phyloP scores from a whole-genome alignment of 2,797 vertebrate genomes.

The Smutsia gigantea region DNA sequence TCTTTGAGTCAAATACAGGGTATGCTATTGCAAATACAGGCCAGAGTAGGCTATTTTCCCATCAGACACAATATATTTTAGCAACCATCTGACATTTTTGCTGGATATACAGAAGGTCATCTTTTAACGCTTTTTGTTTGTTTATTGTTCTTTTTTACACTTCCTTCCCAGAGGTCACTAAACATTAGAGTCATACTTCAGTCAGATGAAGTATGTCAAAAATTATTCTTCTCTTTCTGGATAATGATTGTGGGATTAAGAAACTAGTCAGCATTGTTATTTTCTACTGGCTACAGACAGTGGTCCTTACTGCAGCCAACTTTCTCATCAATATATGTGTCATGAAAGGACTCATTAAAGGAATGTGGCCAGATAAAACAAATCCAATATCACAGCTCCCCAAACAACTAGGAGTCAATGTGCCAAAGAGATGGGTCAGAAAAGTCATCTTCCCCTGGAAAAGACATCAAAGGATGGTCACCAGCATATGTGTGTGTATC shows the following conservation, averaged over 20 bases:
- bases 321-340: slow-evolving; percentile 10
- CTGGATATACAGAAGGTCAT: slow-evolving; percentile 6
- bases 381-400: background rate
- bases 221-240: slow-evolving; percentile 5
- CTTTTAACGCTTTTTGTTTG: background rate
- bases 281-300: background rate
- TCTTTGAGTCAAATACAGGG: slow-evolving; percentile 32
- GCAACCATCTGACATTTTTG: background rate
- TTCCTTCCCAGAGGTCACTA: slow-evolving; percentile 10
- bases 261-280: slow-evolving; percentile 7
- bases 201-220: background rate
- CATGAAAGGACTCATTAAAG: background rate
- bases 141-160: background rate
- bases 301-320: background rate
- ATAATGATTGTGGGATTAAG: background rate
- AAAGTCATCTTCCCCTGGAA: background rate
- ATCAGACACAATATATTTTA: background rate
- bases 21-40: background rate
- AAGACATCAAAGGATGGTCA: background rate
- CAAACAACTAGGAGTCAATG: background rate
- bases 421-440: background rate
- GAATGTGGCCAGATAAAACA: background rate
- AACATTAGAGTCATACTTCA: slow-evolving; percentile 44
- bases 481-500: background rate
- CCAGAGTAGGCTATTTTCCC: background rate